phyloP scores from a whole-genome alignment of 2,888 invertebrate species.

The Cheilosia scutellata region DNA sequence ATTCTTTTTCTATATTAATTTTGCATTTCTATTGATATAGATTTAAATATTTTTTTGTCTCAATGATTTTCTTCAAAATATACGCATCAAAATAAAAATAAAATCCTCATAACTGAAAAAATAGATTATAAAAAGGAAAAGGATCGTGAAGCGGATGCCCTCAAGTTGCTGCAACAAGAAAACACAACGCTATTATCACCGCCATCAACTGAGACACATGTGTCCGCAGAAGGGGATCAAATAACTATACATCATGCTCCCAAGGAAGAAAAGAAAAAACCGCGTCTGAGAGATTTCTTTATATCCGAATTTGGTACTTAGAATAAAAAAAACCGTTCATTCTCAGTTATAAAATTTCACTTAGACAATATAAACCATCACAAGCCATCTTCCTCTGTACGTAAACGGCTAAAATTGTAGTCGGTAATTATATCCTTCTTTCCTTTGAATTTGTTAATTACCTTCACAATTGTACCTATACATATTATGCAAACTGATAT shows the following conservation, averaged over 20 bases:
- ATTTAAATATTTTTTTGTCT: conserved; percentile 41
- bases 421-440: conserved; percentile 22
- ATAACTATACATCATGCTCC: conserved; percentile 87
- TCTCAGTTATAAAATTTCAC: conserved; percentile 47
- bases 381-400: conserved; percentile 6
- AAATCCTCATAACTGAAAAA: conserved; percentile 7
- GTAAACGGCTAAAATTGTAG: conserved; percentile 59
- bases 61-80: conserved; percentile 31
- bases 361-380: conserved; percentile 37
- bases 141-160: conserved; percentile 82
- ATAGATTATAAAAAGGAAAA: conserved; percentile 83
- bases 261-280: conserved; percentile 92
- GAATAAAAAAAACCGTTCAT: conserved; percentile 45
- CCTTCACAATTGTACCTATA: background rate
- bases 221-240: conserved; percentile 83
- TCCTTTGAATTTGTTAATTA: conserved; percentile 37
- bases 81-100: background rate
- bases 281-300: conserved; percentile 94
- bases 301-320: conserved; percentile 92
- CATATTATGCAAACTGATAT: background rate
- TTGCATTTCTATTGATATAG: conserved; percentile 35
- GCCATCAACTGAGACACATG: conserved; percentile 81
- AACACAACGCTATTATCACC: conserved; percentile 81
- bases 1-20: conserved; percentile 2
- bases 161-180: conserved; percentile 81